Evolutionary conservation across 2,113 vertebrate genomes (phyloP), one percentile per base, ranked within the genome.

Genomic region (Ceuthmochares aereus): DNA sequence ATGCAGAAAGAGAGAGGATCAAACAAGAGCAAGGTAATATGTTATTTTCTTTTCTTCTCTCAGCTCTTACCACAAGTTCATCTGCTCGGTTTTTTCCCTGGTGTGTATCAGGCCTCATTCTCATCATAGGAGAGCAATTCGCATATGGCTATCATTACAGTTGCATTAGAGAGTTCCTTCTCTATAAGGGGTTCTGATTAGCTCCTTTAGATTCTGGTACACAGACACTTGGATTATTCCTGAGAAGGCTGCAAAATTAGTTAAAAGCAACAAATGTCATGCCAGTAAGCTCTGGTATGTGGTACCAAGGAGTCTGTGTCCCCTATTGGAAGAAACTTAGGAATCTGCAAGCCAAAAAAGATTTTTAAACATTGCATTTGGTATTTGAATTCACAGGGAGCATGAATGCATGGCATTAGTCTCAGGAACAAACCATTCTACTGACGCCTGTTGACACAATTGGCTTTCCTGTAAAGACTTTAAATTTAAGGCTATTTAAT

Each of bases 1-100:
- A 98, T 97, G 98, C 98, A n/a, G 99, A 99, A 97, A 98, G 98
- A 98, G 99, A 99, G 95, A 98, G 99, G 94, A 99, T 99, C 95
- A 99, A 98, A 87, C 99, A 99, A 97, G 99, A 99, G 95, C 99
- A 99, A 98, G 99, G 99, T 99, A 98, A 96, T 63, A 56, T 62
- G 67, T 63, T 88, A 72, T 87, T 88, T 93, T 75, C 72, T 11
- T 72, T 91, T 32, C 25, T 47, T 95, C 70, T 70, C 54, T 86
- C 37, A 84, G 12, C 40, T 89, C 66, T 32, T 69, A 89, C 40
- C 52, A 67, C 49, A 86, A 47, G 8, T 69, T 96, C 69, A 80
- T 92, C 47, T 82, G 27, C 79, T 91, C 27, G 76, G 76, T 82
- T 86, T 49, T 67, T 63, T 56, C 36, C 78, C 47, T 86, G 80